Conservation (phyloP, 2,888 invertebrate species). For the Agelastica alni region DNA sequence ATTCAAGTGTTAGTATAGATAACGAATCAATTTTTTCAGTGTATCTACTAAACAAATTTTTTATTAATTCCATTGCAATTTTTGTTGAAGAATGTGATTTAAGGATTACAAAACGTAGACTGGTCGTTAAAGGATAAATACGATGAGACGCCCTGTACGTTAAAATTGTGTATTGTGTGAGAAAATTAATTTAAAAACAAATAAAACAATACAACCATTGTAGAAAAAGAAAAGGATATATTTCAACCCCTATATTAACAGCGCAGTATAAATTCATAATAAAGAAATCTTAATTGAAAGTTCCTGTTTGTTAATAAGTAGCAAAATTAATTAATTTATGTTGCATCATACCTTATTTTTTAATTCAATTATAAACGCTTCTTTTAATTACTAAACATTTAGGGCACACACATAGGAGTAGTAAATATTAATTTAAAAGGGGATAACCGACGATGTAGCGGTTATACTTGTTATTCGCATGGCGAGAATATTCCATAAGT, state of each 20-base stretch:
- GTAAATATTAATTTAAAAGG: background rate
- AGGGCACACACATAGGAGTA: background rate
- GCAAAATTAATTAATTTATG: slow-evolving; percentile 43
- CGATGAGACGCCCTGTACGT: too few species aligned
- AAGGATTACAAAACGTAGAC: too few species aligned
- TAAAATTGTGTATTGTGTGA: too few species aligned
- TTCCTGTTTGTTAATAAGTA: slow-evolving; percentile 40
- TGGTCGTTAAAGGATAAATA: too few species aligned
- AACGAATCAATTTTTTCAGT: too few species aligned
- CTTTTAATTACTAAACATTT: slow-evolving; percentile 36
- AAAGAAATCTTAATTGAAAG: slow-evolving; percentile 38
- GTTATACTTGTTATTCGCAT: too few species aligned
- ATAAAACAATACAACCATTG: background rate
- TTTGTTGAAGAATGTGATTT: too few species aligned
- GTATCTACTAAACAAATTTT: too few species aligned
- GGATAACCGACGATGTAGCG: too few species aligned
- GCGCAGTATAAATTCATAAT: slow-evolving; percentile 17
- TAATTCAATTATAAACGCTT: slow-evolving; percentile 44
- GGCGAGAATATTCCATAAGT: too few species aligned
- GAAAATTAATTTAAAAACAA: background rate
- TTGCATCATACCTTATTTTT: slow-evolving; percentile 30
- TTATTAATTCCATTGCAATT: too few species aligned
- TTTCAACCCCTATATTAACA: slow-evolving; percentile 6
- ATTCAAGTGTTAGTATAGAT: too few species aligned
- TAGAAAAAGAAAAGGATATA: background rate